Conservation (phyloP, 2,113 vertebrate genomes). For the Crocuta crocuta region DNA sequence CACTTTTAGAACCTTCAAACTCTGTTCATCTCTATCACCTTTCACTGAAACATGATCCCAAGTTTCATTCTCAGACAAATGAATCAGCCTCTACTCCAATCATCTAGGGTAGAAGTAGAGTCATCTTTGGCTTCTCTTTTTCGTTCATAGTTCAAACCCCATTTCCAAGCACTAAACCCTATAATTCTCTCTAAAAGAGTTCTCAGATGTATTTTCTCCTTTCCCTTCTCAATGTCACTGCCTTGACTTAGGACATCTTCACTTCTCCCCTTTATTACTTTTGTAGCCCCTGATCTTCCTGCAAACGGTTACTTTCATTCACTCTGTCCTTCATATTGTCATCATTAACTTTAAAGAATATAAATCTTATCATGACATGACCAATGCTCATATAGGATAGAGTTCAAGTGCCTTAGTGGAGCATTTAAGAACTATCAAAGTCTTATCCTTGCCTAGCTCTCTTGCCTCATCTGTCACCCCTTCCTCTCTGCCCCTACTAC, state of each 20-base stretch:
- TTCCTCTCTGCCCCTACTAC: background rate
- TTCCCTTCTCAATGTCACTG: background rate
- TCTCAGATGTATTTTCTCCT: background rate
- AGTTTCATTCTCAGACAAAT: background rate
- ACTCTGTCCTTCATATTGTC: background rate
- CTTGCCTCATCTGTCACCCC: background rate
- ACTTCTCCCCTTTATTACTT: background rate
- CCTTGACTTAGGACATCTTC: background rate
- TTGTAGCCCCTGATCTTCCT: background rate
- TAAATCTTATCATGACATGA: background rate
- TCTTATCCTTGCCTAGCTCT: slow-evolving; percentile 1
- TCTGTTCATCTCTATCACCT: background rate
- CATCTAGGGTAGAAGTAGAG: background rate
- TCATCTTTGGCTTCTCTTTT: background rate
- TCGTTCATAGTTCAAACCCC: background rate
- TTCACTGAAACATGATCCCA: background rate
- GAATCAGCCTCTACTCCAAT: background rate
- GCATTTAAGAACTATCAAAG: slow-evolving; percentile 15
- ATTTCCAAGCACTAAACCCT: background rate
- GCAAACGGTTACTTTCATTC: background rate
- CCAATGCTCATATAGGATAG: background rate
- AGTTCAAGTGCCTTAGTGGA: background rate
- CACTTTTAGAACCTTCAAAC: slow-evolving; percentile 12
- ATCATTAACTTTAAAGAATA: slow-evolving; percentile 17
- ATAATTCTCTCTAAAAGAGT: background rate